Evolutionary conservation across 2,888 invertebrate species (phyloP), one percentile per base, ranked within the genome.

Genomic region (Ophion costatus): DNA sequence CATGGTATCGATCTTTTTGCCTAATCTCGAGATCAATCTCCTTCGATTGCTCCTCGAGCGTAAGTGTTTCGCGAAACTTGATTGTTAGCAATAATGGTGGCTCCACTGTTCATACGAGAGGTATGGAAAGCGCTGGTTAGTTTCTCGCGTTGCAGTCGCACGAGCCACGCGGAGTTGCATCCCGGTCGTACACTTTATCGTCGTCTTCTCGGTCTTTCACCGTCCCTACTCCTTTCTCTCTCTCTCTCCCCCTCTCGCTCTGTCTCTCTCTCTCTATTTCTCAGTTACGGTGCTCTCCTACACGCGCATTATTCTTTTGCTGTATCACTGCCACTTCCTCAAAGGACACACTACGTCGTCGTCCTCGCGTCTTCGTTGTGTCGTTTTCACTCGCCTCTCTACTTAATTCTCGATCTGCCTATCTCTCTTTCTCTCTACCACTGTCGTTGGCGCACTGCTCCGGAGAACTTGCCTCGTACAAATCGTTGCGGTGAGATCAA

Each of bases 401-500:
- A 76, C 83, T 75, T 76, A 75, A 81, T 75, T 81, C 77, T 70
- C 75, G 78, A 79, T 79, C 79, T 67, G 57, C 29, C 11, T 29
- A 29, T 51, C 51, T 45, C 45, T 45, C 14, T 45, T 1, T 17
- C 14, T 57, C 71, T 57, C 80, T 57, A 59, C 67, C 64, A 56
- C 64, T 57, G 45, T 63, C 66, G 66, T 66, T 61, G 42, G 59
- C 17, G 51, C 81, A 77, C 77, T 64, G 80, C 77, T 84, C 81
- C 84, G 81, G 56, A 73, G 77, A 84, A 84, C 73, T 77, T 77
- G 67, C 77, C 59, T 74, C 87, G 89, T 90, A 90, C 90, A 90
- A 90, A 90, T 90, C 89, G 91, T 88, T 85, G 91, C 90, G 90
- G 90, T 90, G 80, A 90, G 90, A 90, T 90, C 90, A 90, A 90